Percentiles rank a stretch among this genome's conserved stretches.
Conservation (phyloP, 2,888 invertebrate species). For the Drosophila flavopinicola region DNA sequence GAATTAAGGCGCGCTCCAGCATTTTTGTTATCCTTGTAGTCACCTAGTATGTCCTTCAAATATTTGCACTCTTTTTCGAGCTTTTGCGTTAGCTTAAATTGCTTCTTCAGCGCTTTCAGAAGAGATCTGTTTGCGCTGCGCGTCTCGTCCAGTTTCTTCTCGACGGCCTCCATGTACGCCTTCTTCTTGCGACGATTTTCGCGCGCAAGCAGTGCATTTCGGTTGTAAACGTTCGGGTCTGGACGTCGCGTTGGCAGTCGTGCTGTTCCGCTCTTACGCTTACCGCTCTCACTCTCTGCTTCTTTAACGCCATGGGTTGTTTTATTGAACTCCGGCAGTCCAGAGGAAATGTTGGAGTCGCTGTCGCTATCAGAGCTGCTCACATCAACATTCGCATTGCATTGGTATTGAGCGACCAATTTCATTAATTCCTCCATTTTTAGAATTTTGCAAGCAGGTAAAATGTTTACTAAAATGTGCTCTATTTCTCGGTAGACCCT, state of each 20-base stretch:
- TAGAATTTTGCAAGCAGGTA: conserved; percentile 64
- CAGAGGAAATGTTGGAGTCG: conserved; percentile 38
- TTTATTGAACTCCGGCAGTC: conserved; percentile 10
- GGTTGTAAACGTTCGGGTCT: conserved; percentile 82
- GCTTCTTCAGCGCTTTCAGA: conserved; percentile 85
- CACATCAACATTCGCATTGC: conserved; percentile 46
- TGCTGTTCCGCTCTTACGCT: conserved; percentile 40
- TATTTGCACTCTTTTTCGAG: conserved; percentile 86
- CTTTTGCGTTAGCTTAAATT: conserved; percentile 84
- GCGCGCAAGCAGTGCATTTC: conserved; percentile 87
- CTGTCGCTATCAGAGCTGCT: conserved; percentile 50
- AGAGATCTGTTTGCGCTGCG: conserved; percentile 85
- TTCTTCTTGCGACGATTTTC: conserved; percentile 88
- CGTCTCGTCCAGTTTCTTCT: conserved; percentile 85
- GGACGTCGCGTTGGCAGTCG: conserved; percentile 82
- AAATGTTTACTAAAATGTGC: conserved; percentile 70
- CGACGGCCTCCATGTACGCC: conserved; percentile 86
- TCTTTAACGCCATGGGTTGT: not conserved
- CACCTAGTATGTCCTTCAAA: conserved; percentile 86
- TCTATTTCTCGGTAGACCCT: conserved; percentile 52
- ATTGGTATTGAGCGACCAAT: conserved; percentile 57
- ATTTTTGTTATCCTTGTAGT: conserved; percentile 85
- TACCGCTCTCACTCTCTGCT: conserved; percentile 26
- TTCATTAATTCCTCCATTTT: conserved; percentile 64
- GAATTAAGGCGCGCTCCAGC: conserved; percentile 81